These are phyloP conservation scores for Colistium nudipinnis DNA, from an alignment of 2,113 vertebrate genomes.

Conservation along the genomic window DNA sequence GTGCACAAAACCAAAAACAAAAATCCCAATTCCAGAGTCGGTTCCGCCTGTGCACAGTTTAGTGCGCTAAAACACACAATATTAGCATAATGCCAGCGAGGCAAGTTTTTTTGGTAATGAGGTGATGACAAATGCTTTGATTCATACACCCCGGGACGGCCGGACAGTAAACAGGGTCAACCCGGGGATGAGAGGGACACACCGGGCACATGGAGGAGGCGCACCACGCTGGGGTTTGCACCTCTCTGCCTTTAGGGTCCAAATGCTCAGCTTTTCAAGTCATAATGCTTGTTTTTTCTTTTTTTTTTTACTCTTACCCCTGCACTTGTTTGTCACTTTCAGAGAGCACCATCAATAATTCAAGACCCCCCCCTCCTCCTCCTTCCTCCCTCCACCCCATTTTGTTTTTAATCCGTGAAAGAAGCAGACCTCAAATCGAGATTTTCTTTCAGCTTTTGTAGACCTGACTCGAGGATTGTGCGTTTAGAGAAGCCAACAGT, in stretches of 20 bases:
- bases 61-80: conserved; percentile 24
- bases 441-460: not conserved
- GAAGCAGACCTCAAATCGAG: conserved; percentile 12
- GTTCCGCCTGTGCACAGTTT: not conserved
- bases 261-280: conserved; percentile 63
- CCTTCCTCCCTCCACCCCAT: too few relatives aligned
- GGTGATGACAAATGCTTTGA: conserved; percentile 57
- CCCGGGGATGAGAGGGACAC: conserved; percentile 43
- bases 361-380: conserved; percentile 1
- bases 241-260: conserved; percentile 67
- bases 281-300: conserved; percentile 56
- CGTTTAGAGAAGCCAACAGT: not conserved
- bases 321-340: conserved; percentile 59
- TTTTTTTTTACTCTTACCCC: conserved; percentile 53
- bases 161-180: conserved; percentile 49
- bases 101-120: conserved; percentile 48
- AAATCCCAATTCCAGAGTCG: not conserved
- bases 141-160: conserved; percentile 31
- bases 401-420: conserved; percentile 40
- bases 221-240: conserved; percentile 72
- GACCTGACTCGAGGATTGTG: not conserved
- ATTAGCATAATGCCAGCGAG: conserved; percentile 41
- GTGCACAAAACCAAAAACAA: not conserved
- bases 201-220: conserved; percentile 54
- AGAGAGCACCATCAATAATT: conserved; percentile 71